Percentiles rank a stretch among this genome's conserved stretches.
phyloP scores from a whole-genome alignment of 2,888 invertebrate species.

The Teinopalpus imperialis region DNA sequence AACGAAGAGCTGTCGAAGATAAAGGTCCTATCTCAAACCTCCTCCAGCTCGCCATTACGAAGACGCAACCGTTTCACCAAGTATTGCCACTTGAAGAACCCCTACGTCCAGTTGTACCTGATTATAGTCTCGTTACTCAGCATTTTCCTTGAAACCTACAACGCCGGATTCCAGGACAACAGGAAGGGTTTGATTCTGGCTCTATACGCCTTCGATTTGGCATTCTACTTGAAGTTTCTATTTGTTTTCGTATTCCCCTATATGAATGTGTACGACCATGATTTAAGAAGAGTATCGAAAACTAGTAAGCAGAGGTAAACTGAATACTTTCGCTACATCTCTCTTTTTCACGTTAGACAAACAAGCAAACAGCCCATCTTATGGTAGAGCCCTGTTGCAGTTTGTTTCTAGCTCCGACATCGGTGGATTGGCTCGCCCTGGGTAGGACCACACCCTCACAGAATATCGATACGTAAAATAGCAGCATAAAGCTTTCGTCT shows the following conservation, averaged over 20 bases:
- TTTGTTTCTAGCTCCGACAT: too few species aligned
- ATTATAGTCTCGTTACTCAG: conserved; percentile 49
- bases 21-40: conserved; percentile 27
- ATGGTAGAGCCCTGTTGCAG: too few species aligned
- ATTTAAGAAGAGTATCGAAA: conserved; percentile 36
- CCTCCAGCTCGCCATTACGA: conserved; percentile 23
- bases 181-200: conserved; percentile 37
- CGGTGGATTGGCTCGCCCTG: too few species aligned
- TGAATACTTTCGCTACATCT: neutral
- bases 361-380: too few species aligned
- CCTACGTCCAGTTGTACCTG: conserved; percentile 45
- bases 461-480: too few species aligned
- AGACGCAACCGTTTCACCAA: conserved; percentile 35
- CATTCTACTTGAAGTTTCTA: conserved; percentile 53
- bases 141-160: conserved; percentile 55
- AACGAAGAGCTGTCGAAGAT: conserved; percentile 25
- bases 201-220: conserved; percentile 53
- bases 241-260: conserved; percentile 44
- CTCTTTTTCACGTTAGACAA: too few species aligned
- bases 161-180: conserved; percentile 61
- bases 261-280: conserved; percentile 33
- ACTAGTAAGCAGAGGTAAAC: conserved; percentile 29
- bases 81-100: conserved; percentile 42
- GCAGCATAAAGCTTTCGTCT: too few species aligned
- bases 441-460: too few species aligned